Conservation (phyloP, 64 coral and sea anemone genomes). For the Dendronephthya gigantea region DNA sequence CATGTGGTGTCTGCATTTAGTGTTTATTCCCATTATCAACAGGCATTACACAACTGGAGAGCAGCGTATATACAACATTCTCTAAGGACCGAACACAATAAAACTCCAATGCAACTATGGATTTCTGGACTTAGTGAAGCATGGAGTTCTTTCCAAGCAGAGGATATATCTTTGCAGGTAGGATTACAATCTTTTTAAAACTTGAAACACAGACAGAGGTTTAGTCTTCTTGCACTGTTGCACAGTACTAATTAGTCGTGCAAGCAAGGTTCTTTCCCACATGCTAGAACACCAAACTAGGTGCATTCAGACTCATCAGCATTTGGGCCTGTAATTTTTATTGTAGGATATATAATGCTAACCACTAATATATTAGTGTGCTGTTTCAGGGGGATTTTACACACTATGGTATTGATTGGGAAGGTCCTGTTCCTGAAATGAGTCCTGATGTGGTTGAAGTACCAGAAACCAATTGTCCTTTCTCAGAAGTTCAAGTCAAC, state of each 20-base stretch:
- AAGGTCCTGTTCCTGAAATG: slow-evolving; percentile 34
- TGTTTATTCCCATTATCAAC: slow-evolving; percentile 28
- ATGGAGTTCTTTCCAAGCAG: neutral
- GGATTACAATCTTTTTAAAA: too few relatives aligned
- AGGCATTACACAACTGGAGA: slow-evolving; percentile 30
- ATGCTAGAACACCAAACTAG: too few relatives aligned
- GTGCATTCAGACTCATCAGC: too few relatives aligned
- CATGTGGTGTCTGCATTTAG: slow-evolving; percentile 28
- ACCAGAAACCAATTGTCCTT: slow-evolving; percentile 32
- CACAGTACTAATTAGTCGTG: too few relatives aligned
- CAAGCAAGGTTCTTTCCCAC: too few relatives aligned
- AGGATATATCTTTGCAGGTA: slow-evolving; percentile 17
- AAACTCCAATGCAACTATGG: slow-evolving; percentile 36
- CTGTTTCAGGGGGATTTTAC: slow-evolving; percentile 23
- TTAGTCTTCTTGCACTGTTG: too few relatives aligned
- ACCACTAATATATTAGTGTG: neutral
- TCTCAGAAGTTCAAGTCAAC: neutral
- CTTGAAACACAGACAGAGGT: too few relatives aligned
- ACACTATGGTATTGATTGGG: slow-evolving; percentile 38
- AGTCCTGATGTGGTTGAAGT: slow-evolving; percentile 21
- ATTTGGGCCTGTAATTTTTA: too few relatives aligned
- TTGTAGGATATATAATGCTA: neutral
- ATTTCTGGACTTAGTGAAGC: slow-evolving; percentile 22
- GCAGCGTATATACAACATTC: slow-evolving; percentile 24
- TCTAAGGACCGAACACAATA: slow-evolving; percentile 21